Conservation (phyloP, 2,113 vertebrate genomes). For the Hiodon tergisus region DNA sequence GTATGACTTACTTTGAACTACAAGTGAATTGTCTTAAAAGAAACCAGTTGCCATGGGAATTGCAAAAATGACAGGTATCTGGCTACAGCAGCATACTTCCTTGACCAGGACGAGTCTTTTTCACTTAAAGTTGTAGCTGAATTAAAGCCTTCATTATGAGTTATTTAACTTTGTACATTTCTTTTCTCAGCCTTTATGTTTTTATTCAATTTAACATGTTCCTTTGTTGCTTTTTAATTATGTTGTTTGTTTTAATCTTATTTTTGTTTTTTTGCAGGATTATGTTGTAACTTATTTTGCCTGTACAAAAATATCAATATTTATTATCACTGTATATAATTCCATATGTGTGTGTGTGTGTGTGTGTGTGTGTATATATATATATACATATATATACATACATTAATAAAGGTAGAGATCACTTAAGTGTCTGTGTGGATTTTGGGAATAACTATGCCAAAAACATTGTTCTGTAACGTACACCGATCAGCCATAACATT, state of each 20-base stretch:
- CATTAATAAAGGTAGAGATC: conserved; percentile 71
- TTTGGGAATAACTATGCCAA: not conserved
- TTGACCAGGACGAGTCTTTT: too few relatives aligned
- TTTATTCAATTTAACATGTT: conserved; percentile 22
- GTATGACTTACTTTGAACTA: not conserved
- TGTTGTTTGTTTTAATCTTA: conserved; percentile 46
- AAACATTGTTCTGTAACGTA: too few relatives aligned
- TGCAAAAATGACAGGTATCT: not conserved
- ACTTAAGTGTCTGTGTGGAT: conserved; percentile 35
- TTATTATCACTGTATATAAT: conserved; percentile 78
- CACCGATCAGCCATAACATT: too few relatives aligned
- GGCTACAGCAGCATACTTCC: too few relatives aligned
- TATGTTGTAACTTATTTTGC: conserved; percentile 71
- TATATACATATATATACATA: conserved; percentile 74
- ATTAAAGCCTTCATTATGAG: conserved; percentile 48
- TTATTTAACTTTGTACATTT: conserved; percentile 39
- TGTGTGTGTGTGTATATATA: too few relatives aligned
- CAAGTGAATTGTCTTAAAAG: not conserved
- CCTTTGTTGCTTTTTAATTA: conserved; percentile 25
- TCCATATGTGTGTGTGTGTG: conserved; percentile 63
- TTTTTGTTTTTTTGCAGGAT: conserved; percentile 54
- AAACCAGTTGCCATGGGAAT: not conserved
- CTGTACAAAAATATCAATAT: conserved; percentile 72
- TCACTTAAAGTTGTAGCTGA: not conserved
- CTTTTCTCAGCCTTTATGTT: conserved; percentile 36